Base-by-base conservation (phyloP, 2,797 vertebrate genomes). In the Calcarius lapponicus region DNA sequence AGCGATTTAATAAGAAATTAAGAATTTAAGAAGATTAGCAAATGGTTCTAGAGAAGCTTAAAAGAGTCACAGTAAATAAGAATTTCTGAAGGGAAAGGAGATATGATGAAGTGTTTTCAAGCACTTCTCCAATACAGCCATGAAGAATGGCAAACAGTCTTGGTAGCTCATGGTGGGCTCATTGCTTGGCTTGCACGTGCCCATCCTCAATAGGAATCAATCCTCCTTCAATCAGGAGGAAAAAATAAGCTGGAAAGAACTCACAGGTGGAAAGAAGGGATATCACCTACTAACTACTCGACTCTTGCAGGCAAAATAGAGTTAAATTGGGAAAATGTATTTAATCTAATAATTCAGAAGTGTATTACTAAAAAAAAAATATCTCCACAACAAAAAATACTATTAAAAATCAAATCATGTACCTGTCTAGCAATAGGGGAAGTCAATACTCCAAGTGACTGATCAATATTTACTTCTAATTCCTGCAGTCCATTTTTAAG, bases 371-470 rank as follows among this genome's bases (percentile, higher is more conserved):
- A 38, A 73, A 82, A 31, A 75, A 58, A 26, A 22, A 22, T n/a
- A n/a, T 3, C 26, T 71, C 57, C 22, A 53, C 50, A 74, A 11
- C 3, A 54, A 67, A 34, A 16, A 74, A 5, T 10, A 51, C 5
- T 42, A n/a, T 32, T 48, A 69, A 71, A 88, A 89, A 57, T 2
- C 11, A 60, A 80, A 70, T 29, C 5, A 66, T 57, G 26, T 92
- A 96, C 97, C 92, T n/a, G 18, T 75, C 87, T 36, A 81, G 61
- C 66, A 56, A 42, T 7, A 36, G 73, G 45, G 32, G 85, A 93
- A 75, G 60, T 17, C 50, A 56, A 4, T n/a, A 45, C n/a, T 43
- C 48, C 45, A 85, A 64, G 19, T 10, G 86, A 71, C 38, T 70
- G 80, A 58, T 61, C 67, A 66, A 6, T 10, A 54, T 40, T 85